A percentile compares a stretch with the other conserved stretches of the same genome.
Evolutionary conservation across 2,797 vertebrate species (phyloP).

Genomic region (Pempheris klunzingeri): DNA sequence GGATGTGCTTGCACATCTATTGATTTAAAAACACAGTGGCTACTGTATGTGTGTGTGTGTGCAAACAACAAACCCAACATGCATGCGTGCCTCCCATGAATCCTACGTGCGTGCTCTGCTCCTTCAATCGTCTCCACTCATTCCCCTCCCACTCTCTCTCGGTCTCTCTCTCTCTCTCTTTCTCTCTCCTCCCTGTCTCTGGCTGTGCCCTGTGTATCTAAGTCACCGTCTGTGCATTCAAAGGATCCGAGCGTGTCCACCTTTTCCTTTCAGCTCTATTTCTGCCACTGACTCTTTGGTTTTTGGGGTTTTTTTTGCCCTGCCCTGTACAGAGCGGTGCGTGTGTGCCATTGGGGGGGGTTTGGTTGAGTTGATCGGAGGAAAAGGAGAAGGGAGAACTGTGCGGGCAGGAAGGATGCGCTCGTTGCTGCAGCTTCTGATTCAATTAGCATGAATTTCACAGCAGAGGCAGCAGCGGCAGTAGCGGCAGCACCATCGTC

Average conservation of each 20-base stretch:
- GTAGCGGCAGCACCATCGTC: constrained; percentile 68
- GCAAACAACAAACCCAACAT: constrained; percentile 43
- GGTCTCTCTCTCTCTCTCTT: constrained; percentile 37
- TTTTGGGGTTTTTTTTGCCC: too few species aligned
- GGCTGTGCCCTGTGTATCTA: constrained; percentile 72
- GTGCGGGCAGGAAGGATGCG: constrained; percentile 79
- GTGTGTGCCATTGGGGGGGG: constrained; percentile 19
- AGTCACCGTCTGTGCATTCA: constrained; percentile 75
- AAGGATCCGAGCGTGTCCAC: constrained; percentile 69
- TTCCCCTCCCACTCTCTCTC: constrained; percentile 64
- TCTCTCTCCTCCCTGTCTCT: constrained; percentile 52
- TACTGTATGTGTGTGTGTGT: constrained; percentile 20
- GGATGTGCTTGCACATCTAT: background rate
- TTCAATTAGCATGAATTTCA: constrained; percentile 87
- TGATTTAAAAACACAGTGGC: constrained; percentile 25
- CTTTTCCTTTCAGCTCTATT: constrained; percentile 58
- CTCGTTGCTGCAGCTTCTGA: constrained; percentile 83
- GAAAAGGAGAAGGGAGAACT: constrained; percentile 69
- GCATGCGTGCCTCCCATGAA: constrained; percentile 53
- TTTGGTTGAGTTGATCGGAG: constrained; percentile 65
- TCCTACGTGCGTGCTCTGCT: constrained; percentile 56
- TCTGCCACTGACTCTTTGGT: constrained; percentile 48
- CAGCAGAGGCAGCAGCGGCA: constrained; percentile 76
- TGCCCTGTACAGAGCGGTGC: constrained; percentile 43
- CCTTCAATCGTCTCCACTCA: constrained; percentile 61